Evolutionary conservation across 2,797 vertebrate genomes (phyloP), one percentile per base, ranked within the genome.

Genomic region (Myotis findleyi): DNA sequence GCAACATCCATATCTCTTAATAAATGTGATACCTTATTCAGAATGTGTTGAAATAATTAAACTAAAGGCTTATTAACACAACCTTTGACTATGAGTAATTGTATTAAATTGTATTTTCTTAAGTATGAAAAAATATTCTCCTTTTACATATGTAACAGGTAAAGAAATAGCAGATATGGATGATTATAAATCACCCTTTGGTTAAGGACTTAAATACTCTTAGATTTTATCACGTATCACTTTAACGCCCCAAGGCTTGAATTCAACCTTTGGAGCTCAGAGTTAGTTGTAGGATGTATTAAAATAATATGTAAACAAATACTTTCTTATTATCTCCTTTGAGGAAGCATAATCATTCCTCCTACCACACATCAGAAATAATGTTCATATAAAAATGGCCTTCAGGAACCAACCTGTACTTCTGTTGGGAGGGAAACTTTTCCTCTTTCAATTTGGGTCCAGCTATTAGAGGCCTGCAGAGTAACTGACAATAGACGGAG

Each of bases 191-290:
- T 14, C 3, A 38, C 49, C 21, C 11, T 87, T 92, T 53, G 30
- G 23, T 91, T 93, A 82, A 93, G 38, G 85, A 69, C 1, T 72
- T 94, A 89, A 87, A 20, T 76, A 64, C 7, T 36, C 21, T 85
- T 71, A 81, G 27, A 71, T 66, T 64, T 33, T 64, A 21, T 87
- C 44, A 7, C 85, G 23, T 91, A 44, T 94, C 49, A 80, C 17
- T 30, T 85, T 80, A 36, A 93, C 68, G n/a, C 11, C 7, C 7
- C 10, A 71, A 92, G n/a, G 13, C 71, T 82, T 93, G 49, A 87
- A 71, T 96, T 86, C 25, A 94, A 30, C 1, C 25, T 88, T 88
- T 87, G 68, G 89, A 96, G 41, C 8, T 55, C 72, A 96, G 79
- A 87, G 44, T 87, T 84, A 18, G 3, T 82, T 73, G 7, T 79